Evolutionary conservation across 2,797 vertebrate species (phyloP).

Genomic region (Toxotes lorentzi): DNA sequence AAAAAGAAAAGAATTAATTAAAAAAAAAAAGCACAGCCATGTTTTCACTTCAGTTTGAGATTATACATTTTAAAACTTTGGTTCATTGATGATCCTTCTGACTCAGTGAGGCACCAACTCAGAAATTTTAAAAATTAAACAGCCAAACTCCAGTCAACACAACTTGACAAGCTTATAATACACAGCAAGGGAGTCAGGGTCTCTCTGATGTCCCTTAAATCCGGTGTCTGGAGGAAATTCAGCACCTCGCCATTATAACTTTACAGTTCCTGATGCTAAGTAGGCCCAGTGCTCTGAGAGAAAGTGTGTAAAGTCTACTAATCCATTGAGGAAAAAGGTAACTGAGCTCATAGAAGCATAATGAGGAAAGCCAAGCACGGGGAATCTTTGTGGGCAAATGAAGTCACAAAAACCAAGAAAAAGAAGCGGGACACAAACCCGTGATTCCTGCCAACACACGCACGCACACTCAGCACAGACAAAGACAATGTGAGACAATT

Average conservation of each 20-base stretch:
- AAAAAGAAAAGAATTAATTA: no score
- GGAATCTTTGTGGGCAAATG: conserved; percentile 33
- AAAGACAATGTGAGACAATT: conserved; percentile 49
- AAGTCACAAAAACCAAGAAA: conserved; percentile 21
- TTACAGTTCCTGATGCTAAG: conserved; percentile 11
- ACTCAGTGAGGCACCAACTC: conserved; percentile 1
- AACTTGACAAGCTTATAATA: conserved; percentile 18
- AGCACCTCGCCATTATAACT: not conserved
- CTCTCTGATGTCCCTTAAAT: conserved; percentile 35
- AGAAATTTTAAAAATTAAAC: not conserved
- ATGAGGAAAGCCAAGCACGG: conserved; percentile 26
- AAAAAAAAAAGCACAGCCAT: not conserved
- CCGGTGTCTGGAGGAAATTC: conserved; percentile 15
- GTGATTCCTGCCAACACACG: conserved; percentile 39
- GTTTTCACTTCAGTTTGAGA: conserved; percentile 11
- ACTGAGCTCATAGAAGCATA: conserved; percentile 5
- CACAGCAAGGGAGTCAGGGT: conserved; percentile 12
- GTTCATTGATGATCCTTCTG: conserved; percentile 23
- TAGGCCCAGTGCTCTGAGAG: conserved; percentile 12
- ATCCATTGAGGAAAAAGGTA: conserved; percentile 37
- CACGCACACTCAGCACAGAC: conserved; percentile 40
- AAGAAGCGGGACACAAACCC: conserved; percentile 32
- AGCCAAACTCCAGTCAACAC: not conserved
- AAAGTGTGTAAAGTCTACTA: not conserved
- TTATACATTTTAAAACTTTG: conserved; percentile 19